Conservation (phyloP, 2,888 invertebrate species). For the Aspidiotus rigidus region DNA sequence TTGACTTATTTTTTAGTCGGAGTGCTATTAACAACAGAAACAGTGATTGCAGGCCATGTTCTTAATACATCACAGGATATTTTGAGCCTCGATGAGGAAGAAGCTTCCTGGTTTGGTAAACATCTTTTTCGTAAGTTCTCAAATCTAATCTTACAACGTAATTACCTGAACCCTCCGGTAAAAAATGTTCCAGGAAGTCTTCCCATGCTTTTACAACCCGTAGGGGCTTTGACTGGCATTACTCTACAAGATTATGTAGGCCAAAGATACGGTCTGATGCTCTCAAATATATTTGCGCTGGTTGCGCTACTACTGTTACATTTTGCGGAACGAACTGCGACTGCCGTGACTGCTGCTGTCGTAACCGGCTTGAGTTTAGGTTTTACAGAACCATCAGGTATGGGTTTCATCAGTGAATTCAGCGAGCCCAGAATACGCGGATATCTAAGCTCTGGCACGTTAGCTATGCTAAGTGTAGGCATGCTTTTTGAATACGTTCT, state of each 20-base stretch:
- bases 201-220: constrained; percentile 50
- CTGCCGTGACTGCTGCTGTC: constrained; percentile 47
- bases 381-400: constrained; percentile 53
- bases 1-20: too few species aligned
- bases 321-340: constrained; percentile 42
- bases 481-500: constrained; percentile 64
- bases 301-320: constrained; percentile 51
- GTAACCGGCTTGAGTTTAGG: constrained; percentile 55
- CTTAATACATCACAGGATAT: too few species aligned
- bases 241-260: constrained; percentile 50
- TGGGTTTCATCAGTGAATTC: constrained; percentile 53
- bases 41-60: too few species aligned
- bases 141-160: too few species aligned
- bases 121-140: too few species aligned
- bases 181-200: constrained; percentile 47
- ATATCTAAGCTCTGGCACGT: constrained; percentile 55
- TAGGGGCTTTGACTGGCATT: constrained; percentile 52
- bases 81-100: too few species aligned
- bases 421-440: constrained; percentile 45
- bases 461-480: constrained; percentile 63
- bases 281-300: constrained; percentile 52
- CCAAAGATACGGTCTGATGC: constrained; percentile 49
- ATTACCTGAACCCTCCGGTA: too few species aligned
- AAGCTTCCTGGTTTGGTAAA: too few species aligned
- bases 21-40: too few species aligned